Percentiles rank a stretch among this genome's conserved stretches.
Conservation (phyloP, 92 coral and sea anemone genomes). For the Bergia sp. region DNA sequence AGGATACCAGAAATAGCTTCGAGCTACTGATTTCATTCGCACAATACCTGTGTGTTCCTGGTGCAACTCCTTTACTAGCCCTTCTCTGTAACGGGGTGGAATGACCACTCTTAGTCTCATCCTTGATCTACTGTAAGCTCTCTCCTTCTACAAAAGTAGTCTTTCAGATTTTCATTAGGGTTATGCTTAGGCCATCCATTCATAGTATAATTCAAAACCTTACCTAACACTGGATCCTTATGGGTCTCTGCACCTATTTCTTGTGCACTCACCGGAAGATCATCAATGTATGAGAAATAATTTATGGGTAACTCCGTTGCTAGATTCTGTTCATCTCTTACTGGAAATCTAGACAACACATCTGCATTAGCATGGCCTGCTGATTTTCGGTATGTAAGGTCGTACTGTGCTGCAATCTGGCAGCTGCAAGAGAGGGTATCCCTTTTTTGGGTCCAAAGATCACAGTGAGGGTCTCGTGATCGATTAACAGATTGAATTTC, state of each 20-base stretch:
- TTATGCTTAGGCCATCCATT: slow-evolving; percentile 36
- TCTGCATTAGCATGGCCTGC: background rate
- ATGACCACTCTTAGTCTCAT: slow-evolving; percentile 59
- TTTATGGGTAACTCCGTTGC: background rate
- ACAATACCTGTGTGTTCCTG: slow-evolving; percentile 58
- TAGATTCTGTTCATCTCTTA: background rate
- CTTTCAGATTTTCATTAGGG: slow-evolving; percentile 48
- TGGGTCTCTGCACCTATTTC: too few relatives aligned
- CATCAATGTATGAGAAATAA: slow-evolving; percentile 5
- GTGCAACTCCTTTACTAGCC: slow-evolving; percentile 53
- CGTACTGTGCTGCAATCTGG: slow-evolving; percentile 51
- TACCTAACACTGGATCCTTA: too few relatives aligned
- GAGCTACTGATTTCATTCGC: slow-evolving; percentile 60
- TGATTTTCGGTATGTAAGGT: slow-evolving; percentile 38
- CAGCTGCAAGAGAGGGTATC: slow-evolving; percentile 26
- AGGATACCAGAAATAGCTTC: slow-evolving; percentile 63
- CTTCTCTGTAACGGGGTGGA: slow-evolving; percentile 41
- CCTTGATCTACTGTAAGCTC: slow-evolving; percentile 57
- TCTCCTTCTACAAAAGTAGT: slow-evolving; percentile 34
- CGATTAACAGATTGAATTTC: slow-evolving; percentile 51
- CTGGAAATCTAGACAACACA: background rate
- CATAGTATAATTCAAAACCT: too few relatives aligned
- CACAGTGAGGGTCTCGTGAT: slow-evolving; percentile 48
- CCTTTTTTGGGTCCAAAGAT: slow-evolving; percentile 18
- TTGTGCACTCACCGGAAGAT: background rate